Evolutionary conservation across 2,797 vertebrate species (phyloP).

Genomic region (Lepidocolaptes lacrymiger): DNA sequence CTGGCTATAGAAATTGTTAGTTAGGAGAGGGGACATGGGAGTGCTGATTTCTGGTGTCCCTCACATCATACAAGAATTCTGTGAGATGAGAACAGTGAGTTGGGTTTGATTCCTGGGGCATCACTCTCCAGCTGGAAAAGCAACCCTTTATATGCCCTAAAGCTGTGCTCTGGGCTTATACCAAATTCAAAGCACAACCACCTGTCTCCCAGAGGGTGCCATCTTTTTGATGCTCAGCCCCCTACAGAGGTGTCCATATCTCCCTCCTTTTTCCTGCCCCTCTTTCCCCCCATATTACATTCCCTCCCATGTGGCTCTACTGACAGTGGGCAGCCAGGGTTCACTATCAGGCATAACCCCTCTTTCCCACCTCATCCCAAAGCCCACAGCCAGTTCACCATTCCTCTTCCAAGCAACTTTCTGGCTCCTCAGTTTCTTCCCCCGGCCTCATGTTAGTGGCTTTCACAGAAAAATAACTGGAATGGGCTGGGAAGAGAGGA

Average conservation of each 20-base stretch:
- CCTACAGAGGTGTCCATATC: background rate
- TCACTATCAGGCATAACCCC: background rate
- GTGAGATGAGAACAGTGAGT: background rate
- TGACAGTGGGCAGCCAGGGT: background rate
- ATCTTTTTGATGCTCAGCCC: background rate
- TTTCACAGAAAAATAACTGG: background rate
- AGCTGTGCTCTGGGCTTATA: background rate
- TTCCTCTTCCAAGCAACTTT: background rate
- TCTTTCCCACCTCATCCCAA: background rate
- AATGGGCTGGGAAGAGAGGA: background rate
- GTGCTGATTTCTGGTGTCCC: background rate
- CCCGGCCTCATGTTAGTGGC: fast-evolving
- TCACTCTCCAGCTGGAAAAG: background rate
- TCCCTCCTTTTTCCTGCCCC: background rate
- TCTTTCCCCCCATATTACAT: background rate
- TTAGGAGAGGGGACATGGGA: background rate
- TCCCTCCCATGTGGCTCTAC: fast-evolving
- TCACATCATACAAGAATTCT: fast-evolving
- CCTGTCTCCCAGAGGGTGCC: background rate
- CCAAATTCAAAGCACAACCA: background rate
- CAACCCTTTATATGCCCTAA: background rate
- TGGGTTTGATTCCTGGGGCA: background rate
- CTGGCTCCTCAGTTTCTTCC: background rate
- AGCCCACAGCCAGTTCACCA: background rate
- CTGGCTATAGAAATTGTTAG: background rate